These are phyloP conservation scores for Chydorus sphaericus DNA, from an alignment of 2,888 invertebrate species.

Conservation along the genomic window DNA sequence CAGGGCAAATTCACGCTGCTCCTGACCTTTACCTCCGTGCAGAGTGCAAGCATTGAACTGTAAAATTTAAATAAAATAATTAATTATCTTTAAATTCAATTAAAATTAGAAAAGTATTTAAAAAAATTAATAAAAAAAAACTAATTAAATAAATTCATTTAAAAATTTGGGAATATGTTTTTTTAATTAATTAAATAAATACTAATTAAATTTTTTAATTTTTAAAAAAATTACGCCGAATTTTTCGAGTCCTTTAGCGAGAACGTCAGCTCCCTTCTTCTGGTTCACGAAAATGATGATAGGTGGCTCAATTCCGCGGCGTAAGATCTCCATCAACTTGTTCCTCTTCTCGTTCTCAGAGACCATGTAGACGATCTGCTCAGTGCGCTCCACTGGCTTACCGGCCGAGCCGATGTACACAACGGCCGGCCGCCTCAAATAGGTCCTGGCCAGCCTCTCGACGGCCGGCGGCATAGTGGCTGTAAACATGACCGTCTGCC, in stretches of 20 bases:
- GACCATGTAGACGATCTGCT: conserved; percentile 93
- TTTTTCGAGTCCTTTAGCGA: conserved; percentile 93
- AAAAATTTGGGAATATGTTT: background rate
- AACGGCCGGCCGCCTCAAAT: conserved; percentile 86
- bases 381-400: conserved; percentile 92
- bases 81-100: background rate
- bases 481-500: conserved; percentile 99
- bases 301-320: conserved; percentile 84
- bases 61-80: conserved; percentile 20
- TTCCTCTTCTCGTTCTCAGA: conserved; percentile 90
- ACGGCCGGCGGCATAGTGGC: conserved; percentile 99
- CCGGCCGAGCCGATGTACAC: conserved; percentile 95
- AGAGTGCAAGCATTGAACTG: conserved; percentile 88
- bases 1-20: conserved; percentile 95
- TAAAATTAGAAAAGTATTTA: conserved; percentile 14
- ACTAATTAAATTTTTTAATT: background rate
- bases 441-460: conserved; percentile 85
- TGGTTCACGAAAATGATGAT: conserved; percentile 99
- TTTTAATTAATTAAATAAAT: background rate
- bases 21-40: conserved; percentile 99
- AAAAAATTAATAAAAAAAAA: no score
- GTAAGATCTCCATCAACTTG: conserved; percentile 85
- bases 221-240: conserved; percentile 56
- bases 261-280: conserved; percentile 97
- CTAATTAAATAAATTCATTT: no score